Evolutionary conservation across 1,140 invertebrate genomes (phyloP).

Genomic region (Rhizoglyphus robini): DNA sequence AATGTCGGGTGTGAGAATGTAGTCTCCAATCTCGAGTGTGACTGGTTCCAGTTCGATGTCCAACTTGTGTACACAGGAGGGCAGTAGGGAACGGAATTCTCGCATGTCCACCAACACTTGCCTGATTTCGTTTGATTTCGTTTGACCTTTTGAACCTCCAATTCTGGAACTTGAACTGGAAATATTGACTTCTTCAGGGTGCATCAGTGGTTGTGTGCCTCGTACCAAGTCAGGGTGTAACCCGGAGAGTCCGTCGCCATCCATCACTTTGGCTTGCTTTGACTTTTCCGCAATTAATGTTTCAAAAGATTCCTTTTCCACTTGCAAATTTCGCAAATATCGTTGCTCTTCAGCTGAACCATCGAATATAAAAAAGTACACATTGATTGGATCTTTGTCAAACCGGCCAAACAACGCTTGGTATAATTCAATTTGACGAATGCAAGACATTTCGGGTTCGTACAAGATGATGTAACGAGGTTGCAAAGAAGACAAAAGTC

Average conservation of each 20-base stretch:
- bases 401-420: slow-evolving; percentile 31
- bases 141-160: neutral
- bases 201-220: slow-evolving; percentile 27
- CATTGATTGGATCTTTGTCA: slow-evolving; percentile 16
- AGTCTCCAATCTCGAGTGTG: slow-evolving; percentile 84
- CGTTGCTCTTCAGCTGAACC: slow-evolving; percentile 88
- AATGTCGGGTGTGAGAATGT: slow-evolving; percentile 89
- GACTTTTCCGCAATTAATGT: slow-evolving; percentile 69
- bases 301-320: slow-evolving; percentile 90
- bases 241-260: slow-evolving; percentile 53
- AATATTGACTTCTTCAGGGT: neutral
- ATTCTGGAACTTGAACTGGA: neutral
- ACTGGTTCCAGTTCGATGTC: slow-evolving; percentile 86
- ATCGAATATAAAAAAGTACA: slow-evolving; percentile 27
- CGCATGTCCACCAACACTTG: slow-evolving; percentile 87
- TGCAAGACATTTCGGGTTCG: slow-evolving; percentile 67
- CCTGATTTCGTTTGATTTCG: slow-evolving; percentile 22
- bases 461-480: slow-evolving; percentile 81
- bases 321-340: slow-evolving; percentile 70
- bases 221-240: slow-evolving; percentile 48
- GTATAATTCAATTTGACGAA: slow-evolving; percentile 68
- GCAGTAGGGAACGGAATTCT: slow-evolving; percentile 92
- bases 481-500: neutral
- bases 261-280: slow-evolving; percentile 23
- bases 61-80: slow-evolving; percentile 77